Conservation (phyloP, 2,113 vertebrate species). For the Sinocyclocheilus anshuiensis region DNA sequence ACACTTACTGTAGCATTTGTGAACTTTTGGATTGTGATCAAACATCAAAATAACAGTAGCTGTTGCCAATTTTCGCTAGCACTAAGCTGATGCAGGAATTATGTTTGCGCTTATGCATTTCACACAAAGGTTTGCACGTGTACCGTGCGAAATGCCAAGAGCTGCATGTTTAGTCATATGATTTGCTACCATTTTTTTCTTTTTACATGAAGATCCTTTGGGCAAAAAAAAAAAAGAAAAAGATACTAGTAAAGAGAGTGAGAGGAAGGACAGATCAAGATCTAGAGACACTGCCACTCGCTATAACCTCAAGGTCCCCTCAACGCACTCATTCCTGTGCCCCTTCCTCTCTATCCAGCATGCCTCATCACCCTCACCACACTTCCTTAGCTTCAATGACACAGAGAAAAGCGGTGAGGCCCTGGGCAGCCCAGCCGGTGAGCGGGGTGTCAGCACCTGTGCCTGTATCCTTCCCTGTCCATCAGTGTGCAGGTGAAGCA, state of each 20-base stretch:
- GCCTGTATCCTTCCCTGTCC: slow-evolving; percentile 93
- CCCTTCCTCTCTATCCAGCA: slow-evolving; percentile 10
- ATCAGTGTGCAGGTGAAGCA: slow-evolving; percentile 99
- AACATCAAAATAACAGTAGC: not conserved
- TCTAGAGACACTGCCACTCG: slow-evolving; percentile 8
- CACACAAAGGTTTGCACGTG: not conserved
- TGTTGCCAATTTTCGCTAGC: not conserved
- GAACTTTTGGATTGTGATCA: not conserved
- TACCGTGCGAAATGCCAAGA: not conserved
- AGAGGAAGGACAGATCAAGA: slow-evolving; percentile 2
- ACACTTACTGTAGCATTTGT: not conserved
- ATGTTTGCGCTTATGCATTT: not conserved
- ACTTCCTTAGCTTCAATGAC: slow-evolving; percentile 76
- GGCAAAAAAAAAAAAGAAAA: not conserved
- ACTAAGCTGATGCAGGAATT: not conserved
- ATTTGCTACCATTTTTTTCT: not conserved
- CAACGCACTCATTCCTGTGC: slow-evolving; percentile 11
- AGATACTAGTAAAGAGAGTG: not conserved
- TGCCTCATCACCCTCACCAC: slow-evolving; percentile 62
- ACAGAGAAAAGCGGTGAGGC: slow-evolving; percentile 74
- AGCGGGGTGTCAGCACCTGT: slow-evolving; percentile 82
- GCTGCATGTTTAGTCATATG: not conserved
- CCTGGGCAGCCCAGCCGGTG: slow-evolving; percentile 60
- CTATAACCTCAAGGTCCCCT: slow-evolving; percentile 27
- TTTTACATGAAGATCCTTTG: too few species aligned